A percentile compares a stretch with the other conserved stretches of the same genome.
These are phyloP conservation scores for Elephantulus edwardii DNA, from an alignment of 2,113 vertebrate species.

Conservation along the genomic window DNA sequence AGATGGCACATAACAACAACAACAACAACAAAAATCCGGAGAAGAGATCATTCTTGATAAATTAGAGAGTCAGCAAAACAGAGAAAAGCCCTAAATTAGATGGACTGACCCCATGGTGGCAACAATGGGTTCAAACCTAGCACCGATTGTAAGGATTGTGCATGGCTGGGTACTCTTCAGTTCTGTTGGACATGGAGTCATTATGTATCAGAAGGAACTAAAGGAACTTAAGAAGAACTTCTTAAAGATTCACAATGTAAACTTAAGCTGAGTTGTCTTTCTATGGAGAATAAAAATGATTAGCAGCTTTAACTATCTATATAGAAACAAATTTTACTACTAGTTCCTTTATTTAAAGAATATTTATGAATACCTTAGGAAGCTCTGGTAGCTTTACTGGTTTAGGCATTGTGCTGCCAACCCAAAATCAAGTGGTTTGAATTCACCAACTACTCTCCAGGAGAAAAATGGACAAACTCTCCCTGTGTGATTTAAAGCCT, in stretches of 20 bases:
- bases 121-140: background rate
- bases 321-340: background rate
- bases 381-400: too few relatives aligned
- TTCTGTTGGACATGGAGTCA: background rate
- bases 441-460: too few relatives aligned
- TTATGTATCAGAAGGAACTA: background rate
- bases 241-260: background rate
- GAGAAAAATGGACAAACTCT: too few relatives aligned
- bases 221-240: background rate
- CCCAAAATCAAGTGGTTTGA: too few relatives aligned
- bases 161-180: background rate
- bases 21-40: too few relatives aligned
- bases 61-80: too few relatives aligned
- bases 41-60: too few relatives aligned
- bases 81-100: too few relatives aligned
- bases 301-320: background rate
- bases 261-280: background rate
- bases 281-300: slow-evolving; percentile 2
- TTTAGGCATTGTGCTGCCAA: too few relatives aligned
- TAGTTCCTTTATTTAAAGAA: background rate
- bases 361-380: background rate
- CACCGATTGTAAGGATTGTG: background rate
- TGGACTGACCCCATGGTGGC: background rate
- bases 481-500: too few relatives aligned
- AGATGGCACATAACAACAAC: too few relatives aligned